Conservation (phyloP, 1,140 invertebrate species). For the Drosophila takahashii region DNA sequence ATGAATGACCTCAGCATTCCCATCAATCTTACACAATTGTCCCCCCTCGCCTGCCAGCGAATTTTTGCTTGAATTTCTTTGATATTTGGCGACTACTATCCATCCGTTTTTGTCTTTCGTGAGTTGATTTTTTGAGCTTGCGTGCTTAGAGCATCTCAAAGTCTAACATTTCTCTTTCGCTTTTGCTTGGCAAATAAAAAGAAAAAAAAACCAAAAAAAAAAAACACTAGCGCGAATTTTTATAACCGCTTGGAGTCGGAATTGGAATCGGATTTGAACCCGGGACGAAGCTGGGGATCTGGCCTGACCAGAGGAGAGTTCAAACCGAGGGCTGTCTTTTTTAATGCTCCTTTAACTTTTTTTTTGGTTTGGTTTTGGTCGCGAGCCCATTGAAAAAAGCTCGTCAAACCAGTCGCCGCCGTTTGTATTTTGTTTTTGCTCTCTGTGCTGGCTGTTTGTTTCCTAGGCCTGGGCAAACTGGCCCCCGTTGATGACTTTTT, state of each 20-base stretch:
- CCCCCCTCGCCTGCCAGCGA: conserved; percentile 1
- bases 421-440: conserved; percentile 57
- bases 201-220: background rate
- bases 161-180: conserved; percentile 52
- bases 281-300: conserved; percentile 38
- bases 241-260: conserved; percentile 55
- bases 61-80: conserved; percentile 44
- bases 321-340: conserved; percentile 52
- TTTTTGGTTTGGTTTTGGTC: conserved; percentile 25
- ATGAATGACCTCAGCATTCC: conserved; percentile 57
- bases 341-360: conserved; percentile 5
- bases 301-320: conserved; percentile 55
- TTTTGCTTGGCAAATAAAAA: conserved; percentile 18
- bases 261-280: conserved; percentile 21
- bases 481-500: conserved; percentile 81
- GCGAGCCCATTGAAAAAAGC: conserved; percentile 74
- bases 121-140: conserved; percentile 42
- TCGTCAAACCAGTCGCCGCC: conserved; percentile 75
- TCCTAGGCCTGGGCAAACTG: conserved; percentile 69
- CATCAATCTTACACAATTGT: conserved; percentile 58
- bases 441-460: conserved; percentile 12
- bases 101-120: conserved; percentile 27
- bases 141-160: conserved; percentile 62
- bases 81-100: conserved; percentile 46
- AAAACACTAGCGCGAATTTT: conserved; percentile 58